Evolutionary conservation across 2,888 invertebrate genomes (phyloP).

Genomic region (Plemyria rubiginata): DNA sequence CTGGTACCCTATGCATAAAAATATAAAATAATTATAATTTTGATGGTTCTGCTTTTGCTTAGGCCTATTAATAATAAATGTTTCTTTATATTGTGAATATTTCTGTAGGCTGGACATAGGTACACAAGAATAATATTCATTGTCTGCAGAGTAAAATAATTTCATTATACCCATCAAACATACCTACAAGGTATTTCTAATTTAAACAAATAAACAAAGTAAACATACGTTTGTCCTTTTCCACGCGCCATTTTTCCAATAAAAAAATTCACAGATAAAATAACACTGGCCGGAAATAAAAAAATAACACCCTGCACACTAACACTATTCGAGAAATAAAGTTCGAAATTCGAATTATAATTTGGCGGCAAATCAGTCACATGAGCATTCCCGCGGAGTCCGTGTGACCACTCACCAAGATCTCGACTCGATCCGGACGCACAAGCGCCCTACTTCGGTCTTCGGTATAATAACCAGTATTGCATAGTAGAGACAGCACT

Average conservation of each 20-base stretch:
- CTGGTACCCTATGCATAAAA: too few species aligned
- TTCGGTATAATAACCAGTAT: conserved; percentile 75
- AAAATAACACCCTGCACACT: conserved; percentile 54
- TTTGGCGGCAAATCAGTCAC: conserved; percentile 78
- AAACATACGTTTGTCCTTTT: conserved; percentile 71
- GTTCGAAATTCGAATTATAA: conserved; percentile 57
- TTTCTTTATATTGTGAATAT: too few species aligned
- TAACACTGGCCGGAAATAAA: conserved; percentile 51
- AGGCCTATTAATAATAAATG: too few species aligned
- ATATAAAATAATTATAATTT: too few species aligned
- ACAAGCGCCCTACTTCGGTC: conserved; percentile 80
- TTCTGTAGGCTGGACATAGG: too few species aligned
- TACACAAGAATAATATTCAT: too few species aligned
- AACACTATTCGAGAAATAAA: conserved; percentile 52
- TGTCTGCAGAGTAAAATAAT: not conserved
- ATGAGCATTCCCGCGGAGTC: conserved; percentile 78
- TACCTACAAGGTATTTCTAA: not conserved
- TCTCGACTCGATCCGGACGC: conserved; percentile 75
- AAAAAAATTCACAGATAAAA: conserved; percentile 51
- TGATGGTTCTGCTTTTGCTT: too few species aligned
- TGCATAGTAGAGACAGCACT: conserved; percentile 68
- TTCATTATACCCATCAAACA: not conserved
- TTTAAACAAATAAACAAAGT: conserved; percentile 41
- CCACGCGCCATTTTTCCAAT: conserved; percentile 67
- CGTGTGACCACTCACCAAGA: conserved; percentile 80